Base-by-base conservation (phyloP, 2,888 invertebrate species). In the Drosophila borborema region DNA sequence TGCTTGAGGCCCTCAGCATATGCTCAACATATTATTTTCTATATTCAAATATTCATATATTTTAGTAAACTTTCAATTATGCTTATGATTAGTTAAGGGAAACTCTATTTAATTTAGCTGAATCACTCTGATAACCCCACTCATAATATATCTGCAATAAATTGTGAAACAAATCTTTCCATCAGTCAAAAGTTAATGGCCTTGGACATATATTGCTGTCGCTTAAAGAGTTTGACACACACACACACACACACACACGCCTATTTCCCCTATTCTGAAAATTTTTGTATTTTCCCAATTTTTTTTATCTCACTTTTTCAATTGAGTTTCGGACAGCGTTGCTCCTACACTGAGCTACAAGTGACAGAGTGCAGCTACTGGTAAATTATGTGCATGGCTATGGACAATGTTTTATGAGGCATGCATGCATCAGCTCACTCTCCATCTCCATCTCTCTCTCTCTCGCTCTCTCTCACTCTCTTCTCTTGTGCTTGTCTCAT, bases 361-460 rank as follows among this genome's bases (percentile, higher is more conserved):
- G 53, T 43, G 38, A 66, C 46, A 51, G 56, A 56, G 38, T 67
- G 61, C 23, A 49, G 66, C 40, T 34, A 45, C 46, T 48, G 18
- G 75, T 86, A 75, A 82, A 64, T 82, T 83, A 83, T 82, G 81
- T 64, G 61, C 34, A 41, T 61, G 46, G 66, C 66, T 53, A 51
- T 54, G 71, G 63, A 59, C 51, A 64, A 78, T 78, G 62, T 71
- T 81, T 82, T 81, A 82, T 81, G 86, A 48, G 64, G 65, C 68
- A 60, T 67, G 53, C 65, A 70, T 28, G 53, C 65, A 70, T 34
- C 64, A 55, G 8, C 49, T 46, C 45, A 31, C 31, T 46, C 38
- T 20, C 38, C 12, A 31, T 34, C 10, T n/a, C n/a, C 20, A 41
- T 20, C 23, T 16, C 23, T 10, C 23, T 40, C 23, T 48, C n/a